phyloP scores from a whole-genome alignment of 92 coral and sea anemone genomes.

The Meandrina meandrites region DNA sequence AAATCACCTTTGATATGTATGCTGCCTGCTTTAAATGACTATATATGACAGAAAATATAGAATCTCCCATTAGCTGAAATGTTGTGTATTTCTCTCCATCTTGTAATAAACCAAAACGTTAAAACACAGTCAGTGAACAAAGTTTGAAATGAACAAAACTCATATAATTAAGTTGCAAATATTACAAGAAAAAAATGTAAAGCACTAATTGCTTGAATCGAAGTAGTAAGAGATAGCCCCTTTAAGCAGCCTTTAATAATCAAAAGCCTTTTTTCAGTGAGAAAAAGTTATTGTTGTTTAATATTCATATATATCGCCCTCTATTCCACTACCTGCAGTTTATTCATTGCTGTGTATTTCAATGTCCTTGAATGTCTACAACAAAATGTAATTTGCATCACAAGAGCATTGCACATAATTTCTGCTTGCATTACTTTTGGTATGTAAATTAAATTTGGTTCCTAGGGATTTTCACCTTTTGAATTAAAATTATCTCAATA shows the following conservation, averaged over 20 bases:
- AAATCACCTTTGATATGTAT: too few relatives aligned
- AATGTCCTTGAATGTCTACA: background rate
- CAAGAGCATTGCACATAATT: background rate
- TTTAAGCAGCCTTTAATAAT: background rate
- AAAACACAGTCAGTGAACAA: too few relatives aligned
- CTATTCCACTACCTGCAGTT: background rate
- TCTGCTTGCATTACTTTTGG: background rate
- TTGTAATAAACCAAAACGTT: too few relatives aligned
- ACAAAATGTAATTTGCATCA: background rate
- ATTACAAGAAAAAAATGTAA: too few relatives aligned
- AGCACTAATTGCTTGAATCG: too few relatives aligned
- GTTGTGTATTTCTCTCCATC: too few relatives aligned
- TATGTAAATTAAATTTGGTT: slow-evolving; percentile 3
- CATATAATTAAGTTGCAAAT: too few relatives aligned
- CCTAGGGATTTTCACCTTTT: background rate
- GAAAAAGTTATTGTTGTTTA: background rate
- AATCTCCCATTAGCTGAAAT: too few relatives aligned
- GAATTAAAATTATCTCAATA: background rate
- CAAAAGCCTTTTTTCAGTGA: too few relatives aligned
- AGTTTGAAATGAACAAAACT: too few relatives aligned
- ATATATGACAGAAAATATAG: too few relatives aligned
- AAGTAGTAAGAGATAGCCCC: background rate
- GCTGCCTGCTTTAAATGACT: too few relatives aligned
- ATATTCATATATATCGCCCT: background rate
- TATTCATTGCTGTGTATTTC: background rate